These are phyloP conservation scores for Cryptosula pallasiana DNA, from an alignment of 2,888 invertebrate genomes.

Conservation along the genomic window DNA sequence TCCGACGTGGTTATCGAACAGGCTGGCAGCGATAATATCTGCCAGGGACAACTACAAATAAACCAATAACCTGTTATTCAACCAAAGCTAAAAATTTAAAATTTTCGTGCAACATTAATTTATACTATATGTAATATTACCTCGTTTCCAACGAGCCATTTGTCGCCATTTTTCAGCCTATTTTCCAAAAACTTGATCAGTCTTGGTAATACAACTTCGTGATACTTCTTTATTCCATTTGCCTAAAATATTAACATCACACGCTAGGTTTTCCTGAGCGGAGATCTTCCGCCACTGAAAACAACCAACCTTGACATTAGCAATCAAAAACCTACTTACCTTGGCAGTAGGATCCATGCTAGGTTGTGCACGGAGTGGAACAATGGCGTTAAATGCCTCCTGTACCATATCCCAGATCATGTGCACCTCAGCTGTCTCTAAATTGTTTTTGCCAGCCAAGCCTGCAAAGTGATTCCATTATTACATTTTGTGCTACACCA, in stretches of 20 bases:
- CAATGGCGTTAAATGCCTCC: not conserved
- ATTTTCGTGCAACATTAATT: too few species aligned
- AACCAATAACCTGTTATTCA: too few species aligned
- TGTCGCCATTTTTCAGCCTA: not conserved
- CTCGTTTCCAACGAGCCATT: constrained; percentile 17
- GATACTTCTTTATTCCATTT: not conserved
- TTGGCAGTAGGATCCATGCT: too few species aligned
- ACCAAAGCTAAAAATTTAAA: too few species aligned
- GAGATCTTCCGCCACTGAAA: too few species aligned
- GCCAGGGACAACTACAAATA: not conserved
- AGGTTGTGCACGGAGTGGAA: too few species aligned
- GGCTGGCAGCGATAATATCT: not conserved
- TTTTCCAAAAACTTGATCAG: not conserved
- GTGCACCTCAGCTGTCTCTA: constrained; percentile 25
- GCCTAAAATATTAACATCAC: not conserved
- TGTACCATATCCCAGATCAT: constrained; percentile 24
- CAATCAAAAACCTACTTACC: too few species aligned
- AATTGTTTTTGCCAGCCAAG: constrained; percentile 24
- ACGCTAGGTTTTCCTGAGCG: too few species aligned
- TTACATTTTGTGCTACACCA: too few species aligned
- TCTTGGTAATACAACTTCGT: not conserved
- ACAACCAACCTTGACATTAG: too few species aligned
- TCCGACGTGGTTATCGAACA: not conserved
- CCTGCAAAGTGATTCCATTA: not conserved
- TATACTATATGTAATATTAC: too few species aligned